A percentile compares a stretch with the other conserved stretches of the same genome.
These are phyloP conservation scores for Oligia fasciuncula DNA, from an alignment of 2,888 invertebrate genomes.

Conservation along the genomic window DNA sequence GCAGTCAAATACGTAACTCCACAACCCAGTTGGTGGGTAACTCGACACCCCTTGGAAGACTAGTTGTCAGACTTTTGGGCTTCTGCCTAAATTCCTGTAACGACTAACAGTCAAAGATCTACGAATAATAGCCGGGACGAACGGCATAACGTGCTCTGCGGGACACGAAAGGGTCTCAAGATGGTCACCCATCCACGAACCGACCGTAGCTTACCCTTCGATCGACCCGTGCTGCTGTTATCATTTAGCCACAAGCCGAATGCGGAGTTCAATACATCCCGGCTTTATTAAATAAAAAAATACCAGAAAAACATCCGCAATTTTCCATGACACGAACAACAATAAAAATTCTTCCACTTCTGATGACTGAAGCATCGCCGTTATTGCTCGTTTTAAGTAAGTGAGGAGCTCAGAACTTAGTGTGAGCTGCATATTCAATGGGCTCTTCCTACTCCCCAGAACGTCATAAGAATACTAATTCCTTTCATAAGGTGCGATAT, in stretches of 20 bases:
- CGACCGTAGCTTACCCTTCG: not conserved
- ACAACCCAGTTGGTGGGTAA: not conserved
- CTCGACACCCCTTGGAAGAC: not conserved
- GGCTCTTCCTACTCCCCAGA: slow-evolving; percentile 26
- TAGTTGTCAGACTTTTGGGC: not conserved
- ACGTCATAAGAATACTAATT: slow-evolving; percentile 60
- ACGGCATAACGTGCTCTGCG: not conserved
- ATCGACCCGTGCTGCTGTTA: not conserved
- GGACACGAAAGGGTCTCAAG: not conserved
- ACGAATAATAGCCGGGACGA: not conserved
- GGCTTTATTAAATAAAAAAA: not conserved
- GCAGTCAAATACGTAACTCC: not conserved
- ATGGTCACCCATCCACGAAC: not conserved
- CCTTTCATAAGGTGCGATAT: slow-evolving; percentile 41
- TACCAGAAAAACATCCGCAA: not conserved
- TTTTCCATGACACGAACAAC: slow-evolving; percentile 12
- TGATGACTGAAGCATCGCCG: slow-evolving; percentile 58
- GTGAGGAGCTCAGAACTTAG: slow-evolving; percentile 59
- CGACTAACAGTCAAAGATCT: not conserved
- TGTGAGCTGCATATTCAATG: slow-evolving; percentile 67
- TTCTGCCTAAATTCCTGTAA: not conserved
- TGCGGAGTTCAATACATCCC: not conserved
- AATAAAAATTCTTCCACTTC: slow-evolving; percentile 42
- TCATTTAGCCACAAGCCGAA: not conserved
- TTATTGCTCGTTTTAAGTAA: slow-evolving; percentile 57